Evolutionary conservation across 2,888 invertebrate genomes (phyloP), one percentile per base, ranked within the genome.

Genomic region (Tuberolachnus salignus): DNA sequence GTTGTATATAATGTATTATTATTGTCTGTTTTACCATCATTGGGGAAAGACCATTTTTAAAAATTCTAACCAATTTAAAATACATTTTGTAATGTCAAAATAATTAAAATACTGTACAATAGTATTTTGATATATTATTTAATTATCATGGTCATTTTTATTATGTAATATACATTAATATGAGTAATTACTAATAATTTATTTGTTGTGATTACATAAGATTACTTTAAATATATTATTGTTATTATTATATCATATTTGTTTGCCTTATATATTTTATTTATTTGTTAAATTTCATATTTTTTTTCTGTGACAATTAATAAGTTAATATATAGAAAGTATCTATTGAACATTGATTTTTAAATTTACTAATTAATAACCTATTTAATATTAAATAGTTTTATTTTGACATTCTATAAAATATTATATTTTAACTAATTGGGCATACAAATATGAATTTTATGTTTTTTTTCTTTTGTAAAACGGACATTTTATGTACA

Each of bases 401-500:
- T 55, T 21, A 21, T 55, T 4, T 42, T 19, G 1, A n/a, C 6
- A 61, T n/a, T 42, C 2, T 1, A 9, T 61, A 13, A 42, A 53
- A 10, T 19, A 21, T 69, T 21, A 21, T 14, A 16, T 14, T 53
- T 42, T 42, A 21, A 23, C 14, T 34, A 57, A 66, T 21, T 13
- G 13, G 66, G 49, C 66, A 26, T 26, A 57, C 57, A 67, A 75
- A 51, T 61, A 75, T 57, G 23, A 57, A 19, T 57, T 67, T 14
- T 23, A 63, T 74, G 9, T 64, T 74, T 11, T 34, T n/a, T 51
- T 42, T 64, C 21, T 64, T 75, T 66, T 75, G 75, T 67, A 75
- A 67, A 75, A 61, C 51, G 59, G 78, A 59, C 78, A 78, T 46
- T 53, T 26, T 57, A 46, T 46, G 64, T 74, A 26, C 11, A 23